Percentiles rank a stretch among this genome's conserved stretches.
Evolutionary conservation across 2,888 invertebrate species (phyloP).

Genomic region (Ganaspis brasiliensis): DNA sequence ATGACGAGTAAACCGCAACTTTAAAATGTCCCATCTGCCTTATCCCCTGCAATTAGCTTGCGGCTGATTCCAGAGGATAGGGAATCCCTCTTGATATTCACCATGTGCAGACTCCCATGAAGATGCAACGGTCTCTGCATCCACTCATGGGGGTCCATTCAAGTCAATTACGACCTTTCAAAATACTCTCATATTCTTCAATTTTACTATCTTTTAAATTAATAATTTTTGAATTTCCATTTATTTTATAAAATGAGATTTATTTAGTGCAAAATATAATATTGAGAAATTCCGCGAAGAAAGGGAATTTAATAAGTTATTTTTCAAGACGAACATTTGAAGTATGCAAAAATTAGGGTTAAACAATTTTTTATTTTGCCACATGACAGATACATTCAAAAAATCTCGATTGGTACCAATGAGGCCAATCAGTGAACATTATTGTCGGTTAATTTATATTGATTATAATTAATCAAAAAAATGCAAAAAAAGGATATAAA

Average conservation of each 20-base stretch:
- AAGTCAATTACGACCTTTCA: conserved; percentile 15
- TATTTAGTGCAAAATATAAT: no score
- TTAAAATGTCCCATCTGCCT: conserved; percentile 38
- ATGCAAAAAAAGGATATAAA: no score
- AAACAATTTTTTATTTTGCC: no score
- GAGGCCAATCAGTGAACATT: no score
- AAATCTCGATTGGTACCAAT: no score
- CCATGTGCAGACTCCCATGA: conserved; percentile 39
- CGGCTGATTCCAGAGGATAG: conserved; percentile 37
- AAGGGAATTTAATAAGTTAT: no score
- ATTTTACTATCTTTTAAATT: neutral
- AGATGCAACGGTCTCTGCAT: conserved; percentile 31
- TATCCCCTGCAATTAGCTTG: conserved; percentile 28
- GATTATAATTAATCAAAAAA: no score
- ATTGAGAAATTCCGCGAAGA: no score
- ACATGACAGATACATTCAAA: no score
- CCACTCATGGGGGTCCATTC: conserved; percentile 37
- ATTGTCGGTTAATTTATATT: no score
- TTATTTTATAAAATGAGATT: neutral
- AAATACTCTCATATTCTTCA: neutral
- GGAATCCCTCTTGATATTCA: conserved; percentile 39
- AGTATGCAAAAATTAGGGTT: no score
- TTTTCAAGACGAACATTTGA: no score
- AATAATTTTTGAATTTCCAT: neutral
- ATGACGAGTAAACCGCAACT: conserved; percentile 36